Percentiles rank a stretch among this genome's conserved stretches.
These are phyloP conservation scores for Ophonus ardosiacus DNA, from an alignment of 2,888 invertebrate species.

Conservation along the genomic window DNA sequence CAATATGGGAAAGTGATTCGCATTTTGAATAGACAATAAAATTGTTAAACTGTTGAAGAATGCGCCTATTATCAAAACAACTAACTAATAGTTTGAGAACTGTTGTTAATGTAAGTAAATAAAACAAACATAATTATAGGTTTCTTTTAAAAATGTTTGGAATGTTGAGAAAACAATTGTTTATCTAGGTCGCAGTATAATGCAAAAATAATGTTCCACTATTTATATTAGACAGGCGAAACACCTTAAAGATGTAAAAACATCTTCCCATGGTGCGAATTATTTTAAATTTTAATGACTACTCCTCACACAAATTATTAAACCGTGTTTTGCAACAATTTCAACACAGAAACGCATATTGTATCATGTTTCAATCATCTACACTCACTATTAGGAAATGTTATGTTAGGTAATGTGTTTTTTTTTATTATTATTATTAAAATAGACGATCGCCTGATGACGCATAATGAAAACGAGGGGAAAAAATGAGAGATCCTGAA, in stretches of 20 bases:
- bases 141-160: constrained; percentile 19
- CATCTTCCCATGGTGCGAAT: constrained; percentile 19
- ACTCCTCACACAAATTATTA: constrained; percentile 20
- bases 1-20: not conserved
- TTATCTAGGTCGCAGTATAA: constrained; percentile 41
- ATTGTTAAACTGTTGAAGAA: constrained; percentile 1
- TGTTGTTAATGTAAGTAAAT: constrained; percentile 10
- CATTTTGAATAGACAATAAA: constrained; percentile 11
- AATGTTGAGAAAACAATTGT: constrained; percentile 24
- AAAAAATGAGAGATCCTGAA: not conserved
- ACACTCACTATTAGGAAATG: constrained; percentile 20
- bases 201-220: constrained; percentile 37
- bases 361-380: constrained; percentile 33
- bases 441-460: constrained; percentile 22
- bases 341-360: constrained; percentile 40
- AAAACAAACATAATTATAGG: constrained; percentile 27
- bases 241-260: constrained; percentile 3
- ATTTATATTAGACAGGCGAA: not conserved
- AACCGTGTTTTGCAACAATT: constrained; percentile 7
- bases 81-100: constrained; percentile 21
- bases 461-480: constrained; percentile 5
- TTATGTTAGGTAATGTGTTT: not conserved
- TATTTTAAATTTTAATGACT: constrained; percentile 2
- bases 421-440: no score
- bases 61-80: not conserved